A percentile compares a stretch with the other conserved stretches of the same genome.
Evolutionary conservation across 2,113 vertebrate species (phyloP).

Genomic region (Tinamus guttatus): DNA sequence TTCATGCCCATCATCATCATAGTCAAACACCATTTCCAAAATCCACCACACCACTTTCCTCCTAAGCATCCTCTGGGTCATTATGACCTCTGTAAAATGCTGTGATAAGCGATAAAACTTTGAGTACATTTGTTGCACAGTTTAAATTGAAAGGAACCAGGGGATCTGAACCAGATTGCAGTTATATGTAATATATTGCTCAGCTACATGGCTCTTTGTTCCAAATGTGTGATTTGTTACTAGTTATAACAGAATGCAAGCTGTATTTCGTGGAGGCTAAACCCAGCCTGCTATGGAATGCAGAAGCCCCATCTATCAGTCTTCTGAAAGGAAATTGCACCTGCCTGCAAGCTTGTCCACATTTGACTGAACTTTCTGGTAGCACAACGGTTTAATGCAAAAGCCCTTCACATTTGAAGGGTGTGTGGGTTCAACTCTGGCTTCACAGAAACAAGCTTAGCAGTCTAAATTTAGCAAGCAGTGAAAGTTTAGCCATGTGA

Average conservation of each 20-base stretch:
- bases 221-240: constrained; percentile 44
- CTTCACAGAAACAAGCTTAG: background rate
- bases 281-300: background rate
- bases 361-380: constrained; percentile 27
- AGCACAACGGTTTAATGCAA: background rate
- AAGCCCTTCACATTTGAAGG: background rate
- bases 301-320: background rate
- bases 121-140: constrained; percentile 46
- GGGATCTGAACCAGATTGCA: constrained; percentile 49
- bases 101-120: constrained; percentile 53
- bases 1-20: background rate
- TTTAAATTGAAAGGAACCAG: constrained; percentile 39
- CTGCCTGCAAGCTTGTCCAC: constrained; percentile 10
- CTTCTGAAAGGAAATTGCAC: background rate
- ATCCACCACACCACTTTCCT: constrained; percentile 30
- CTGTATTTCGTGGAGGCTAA: constrained; percentile 35
- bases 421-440: background rate
- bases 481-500: background rate
- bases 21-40: constrained; percentile 33
- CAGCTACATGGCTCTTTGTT: constrained; percentile 6
- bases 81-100: constrained; percentile 49
- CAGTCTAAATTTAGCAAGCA: background rate
- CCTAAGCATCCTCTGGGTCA: constrained; percentile 55
- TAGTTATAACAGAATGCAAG: constrained; percentile 26
- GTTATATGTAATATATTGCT: constrained; percentile 29